Evolutionary conservation across 2,113 vertebrate species (phyloP), one percentile per base, ranked within the genome.

Genomic region (Grammomys dolichurus): DNA sequence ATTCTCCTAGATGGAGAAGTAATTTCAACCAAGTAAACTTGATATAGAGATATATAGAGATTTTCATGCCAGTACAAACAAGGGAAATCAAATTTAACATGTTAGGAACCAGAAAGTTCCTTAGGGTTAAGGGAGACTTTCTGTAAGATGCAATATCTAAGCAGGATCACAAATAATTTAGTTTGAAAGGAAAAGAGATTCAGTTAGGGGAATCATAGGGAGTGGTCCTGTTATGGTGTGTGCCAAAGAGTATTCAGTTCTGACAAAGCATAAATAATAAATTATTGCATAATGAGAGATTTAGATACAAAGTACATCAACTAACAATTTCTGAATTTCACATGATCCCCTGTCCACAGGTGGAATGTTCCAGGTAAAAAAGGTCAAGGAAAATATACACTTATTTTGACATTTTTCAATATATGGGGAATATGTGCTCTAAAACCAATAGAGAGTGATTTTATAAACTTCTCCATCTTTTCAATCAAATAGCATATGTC

Each of bases 351-450:
- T 82, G 48, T 93, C 26, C 43, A 94, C 1, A 90, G 54, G 22
- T 36, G n/a, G 40, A 82, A 13, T 51, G 87, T 73, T n/a, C 24
- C 31, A 81, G 91, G 73, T 40, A 36, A 92, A 93, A 94, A 84
- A 92, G 78, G 88, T 72, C 48, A 90, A 96, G n/a, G 51, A 92
- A 94, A 91, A 94, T 89, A 85, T 17, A 63, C 85, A 81, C 0
- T 72, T 72, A 81, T 76, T 76, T 13, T 60, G 13, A 94, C 24
- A 65, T 58, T 96, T 95, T 81, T 80, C 85, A 89, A 81, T 89
- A 82, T 82, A 93, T 43, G 13, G 11, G 40, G 82, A 94, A 54
- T 22, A 16, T 51, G 3, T 73, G 1, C 80, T 95, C 48, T 95
- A 54, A 91, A 82, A 94, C 65, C 26, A 90, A n/a, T 69, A 87